phyloP scores from a whole-genome alignment of 1,140 invertebrate genomes.

The Apis dorsata region DNA sequence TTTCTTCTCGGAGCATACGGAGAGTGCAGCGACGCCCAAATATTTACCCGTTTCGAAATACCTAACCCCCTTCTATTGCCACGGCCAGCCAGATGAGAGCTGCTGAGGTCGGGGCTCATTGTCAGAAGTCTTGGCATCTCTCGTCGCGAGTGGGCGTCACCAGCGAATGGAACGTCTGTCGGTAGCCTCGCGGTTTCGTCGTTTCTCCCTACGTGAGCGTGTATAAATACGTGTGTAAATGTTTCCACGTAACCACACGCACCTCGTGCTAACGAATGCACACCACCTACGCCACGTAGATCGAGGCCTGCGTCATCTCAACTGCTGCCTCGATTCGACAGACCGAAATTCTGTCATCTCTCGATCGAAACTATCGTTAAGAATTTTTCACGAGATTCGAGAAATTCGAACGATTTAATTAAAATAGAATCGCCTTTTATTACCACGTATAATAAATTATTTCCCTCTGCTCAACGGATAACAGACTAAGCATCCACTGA shows the following conservation, averaged over 20 bases:
- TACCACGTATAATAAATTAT: too few species aligned
- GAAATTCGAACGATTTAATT: background rate
- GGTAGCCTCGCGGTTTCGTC: slow-evolving; percentile 53
- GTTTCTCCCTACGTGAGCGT: slow-evolving; percentile 3
- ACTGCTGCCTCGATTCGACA: background rate
- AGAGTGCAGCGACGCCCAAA: slow-evolving; percentile 11
- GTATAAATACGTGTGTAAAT: background rate
- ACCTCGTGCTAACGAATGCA: slow-evolving; percentile 25
- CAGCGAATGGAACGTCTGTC: slow-evolving; percentile 43
- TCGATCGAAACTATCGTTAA: too few species aligned
- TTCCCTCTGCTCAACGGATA: too few species aligned
- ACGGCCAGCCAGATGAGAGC: slow-evolving; percentile 50
- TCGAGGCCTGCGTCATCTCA: slow-evolving; percentile 7
- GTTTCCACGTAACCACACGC: background rate
- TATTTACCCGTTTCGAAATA: slow-evolving; percentile 45
- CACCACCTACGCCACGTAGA: slow-evolving; percentile 35
- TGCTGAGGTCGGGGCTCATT: slow-evolving; percentile 57
- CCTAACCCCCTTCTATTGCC: slow-evolving; percentile 28
- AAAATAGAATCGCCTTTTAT: too few species aligned
- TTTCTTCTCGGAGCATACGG: background rate
- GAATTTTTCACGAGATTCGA: background rate
- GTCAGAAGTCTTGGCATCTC: slow-evolving; percentile 67
- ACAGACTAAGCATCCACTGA: too few species aligned
- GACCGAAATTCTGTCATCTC: background rate
- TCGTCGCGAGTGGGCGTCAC: slow-evolving; percentile 53